phyloP scores from a whole-genome alignment of 2,888 invertebrate genomes.

The Oscheius onirici region DNA sequence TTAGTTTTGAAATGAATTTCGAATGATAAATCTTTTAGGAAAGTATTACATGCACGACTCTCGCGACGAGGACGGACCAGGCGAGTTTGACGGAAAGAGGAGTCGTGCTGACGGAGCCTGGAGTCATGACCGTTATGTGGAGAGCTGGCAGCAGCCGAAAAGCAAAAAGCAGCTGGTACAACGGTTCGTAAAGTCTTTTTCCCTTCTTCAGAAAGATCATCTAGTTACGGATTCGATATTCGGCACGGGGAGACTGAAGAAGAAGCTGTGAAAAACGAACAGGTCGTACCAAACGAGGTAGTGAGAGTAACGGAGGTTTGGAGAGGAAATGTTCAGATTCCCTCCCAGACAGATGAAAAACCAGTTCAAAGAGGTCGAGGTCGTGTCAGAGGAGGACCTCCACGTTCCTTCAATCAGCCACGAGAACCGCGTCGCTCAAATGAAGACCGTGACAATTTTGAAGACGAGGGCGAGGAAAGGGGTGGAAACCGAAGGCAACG shows the following conservation, averaged over 20 bases:
- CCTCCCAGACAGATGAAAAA: background rate
- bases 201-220: background rate
- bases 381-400: constrained; percentile 4
- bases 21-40: constrained; percentile 10
- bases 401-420: background rate
- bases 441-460: constrained; percentile 4
- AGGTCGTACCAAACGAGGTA: background rate
- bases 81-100: background rate
- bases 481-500: constrained; percentile 2
- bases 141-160: constrained; percentile 28
- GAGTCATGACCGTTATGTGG: constrained; percentile 32
- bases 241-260: constrained; percentile 22
- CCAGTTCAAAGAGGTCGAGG: constrained; percentile 1
- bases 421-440: background rate
- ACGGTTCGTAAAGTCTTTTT: constrained; percentile 7
- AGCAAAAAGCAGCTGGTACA: constrained; percentile 23
- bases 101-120: constrained; percentile 31
- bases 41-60: constrained; percentile 36
- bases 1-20: background rate
- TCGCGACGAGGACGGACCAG: constrained; percentile 20
- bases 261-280: background rate
- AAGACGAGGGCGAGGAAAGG: constrained; percentile 19
- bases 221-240: constrained; percentile 34
- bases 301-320: no score
- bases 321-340: no score